Percentiles rank a stretch among this genome's conserved stretches.
Evolutionary conservation across 2,113 vertebrate species (phyloP).

Genomic region (Lethenteron reissneri): DNA sequence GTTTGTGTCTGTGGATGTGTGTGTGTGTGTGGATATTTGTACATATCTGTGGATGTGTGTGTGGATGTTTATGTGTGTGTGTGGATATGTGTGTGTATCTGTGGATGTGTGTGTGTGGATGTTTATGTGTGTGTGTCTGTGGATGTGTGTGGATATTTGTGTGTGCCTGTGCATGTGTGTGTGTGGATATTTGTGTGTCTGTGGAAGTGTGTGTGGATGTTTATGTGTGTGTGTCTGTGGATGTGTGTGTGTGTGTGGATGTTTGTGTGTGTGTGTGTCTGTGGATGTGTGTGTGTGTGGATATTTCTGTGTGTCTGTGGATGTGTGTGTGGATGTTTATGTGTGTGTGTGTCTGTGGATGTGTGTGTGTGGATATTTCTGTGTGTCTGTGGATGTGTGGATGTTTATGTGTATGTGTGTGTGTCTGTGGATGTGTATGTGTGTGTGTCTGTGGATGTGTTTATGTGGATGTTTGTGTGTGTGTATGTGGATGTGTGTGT

Average conservation of each 20-base stretch:
- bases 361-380: no score
- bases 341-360: no score
- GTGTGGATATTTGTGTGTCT: background rate
- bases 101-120: background rate
- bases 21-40: background rate
- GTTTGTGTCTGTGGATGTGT: background rate
- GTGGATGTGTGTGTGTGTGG: no score
- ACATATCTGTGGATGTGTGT: background rate
- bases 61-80: background rate
- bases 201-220: background rate
- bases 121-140: background rate
- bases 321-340: no score
- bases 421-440: no score
- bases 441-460: no score
- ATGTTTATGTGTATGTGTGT: no score
- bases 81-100: background rate
- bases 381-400: no score
- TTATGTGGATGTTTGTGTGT: no score
- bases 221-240: background rate
- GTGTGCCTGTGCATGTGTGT: background rate
- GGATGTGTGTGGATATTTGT: background rate
- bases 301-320: no score
- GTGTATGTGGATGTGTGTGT: no score
- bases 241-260: background rate
- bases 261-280: no score